These are phyloP conservation scores for Thermophis baileyi DNA, from an alignment of 2,113 vertebrate species.

Conservation along the genomic window DNA sequence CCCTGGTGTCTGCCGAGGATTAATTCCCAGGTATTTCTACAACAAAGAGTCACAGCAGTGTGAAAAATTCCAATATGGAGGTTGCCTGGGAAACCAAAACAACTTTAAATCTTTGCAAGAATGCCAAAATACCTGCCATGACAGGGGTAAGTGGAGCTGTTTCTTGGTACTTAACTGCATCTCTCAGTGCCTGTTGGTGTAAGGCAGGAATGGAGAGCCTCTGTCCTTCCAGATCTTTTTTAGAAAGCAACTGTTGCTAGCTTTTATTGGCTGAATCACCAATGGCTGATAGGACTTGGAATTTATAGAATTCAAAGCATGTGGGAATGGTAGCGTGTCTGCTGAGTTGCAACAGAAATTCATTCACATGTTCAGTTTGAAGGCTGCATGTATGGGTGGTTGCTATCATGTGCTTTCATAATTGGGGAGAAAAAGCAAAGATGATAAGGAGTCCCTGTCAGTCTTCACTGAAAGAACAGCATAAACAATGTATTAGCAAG, in stretches of 20 bases:
- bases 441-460: too few relatives aligned
- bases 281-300: background rate
- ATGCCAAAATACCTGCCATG: conserved; percentile 76
- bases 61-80: conserved; percentile 83
- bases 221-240: background rate
- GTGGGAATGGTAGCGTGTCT: background rate
- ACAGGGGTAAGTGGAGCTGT: conserved; percentile 63
- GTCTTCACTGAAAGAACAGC: background rate
- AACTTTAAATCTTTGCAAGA: conserved; percentile 79
- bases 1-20: conserved; percentile 81
- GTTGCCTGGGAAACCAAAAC: conserved; percentile 90
- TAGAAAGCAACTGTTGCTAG: background rate
- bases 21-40: conserved; percentile 83
- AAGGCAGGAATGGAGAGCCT: background rate
- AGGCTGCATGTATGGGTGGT: background rate
- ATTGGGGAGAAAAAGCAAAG: background rate
- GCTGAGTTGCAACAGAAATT: background rate
- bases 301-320: background rate
- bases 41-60: conserved; percentile 73
- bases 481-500: background rate
- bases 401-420: background rate
- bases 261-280: background rate
- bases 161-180: background rate
- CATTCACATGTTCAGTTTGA: background rate
- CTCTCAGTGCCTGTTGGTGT: background rate